phyloP scores from a whole-genome alignment of 37 sponge, comb jelly and placozoan species.

The Axinella damicornis region DNA sequence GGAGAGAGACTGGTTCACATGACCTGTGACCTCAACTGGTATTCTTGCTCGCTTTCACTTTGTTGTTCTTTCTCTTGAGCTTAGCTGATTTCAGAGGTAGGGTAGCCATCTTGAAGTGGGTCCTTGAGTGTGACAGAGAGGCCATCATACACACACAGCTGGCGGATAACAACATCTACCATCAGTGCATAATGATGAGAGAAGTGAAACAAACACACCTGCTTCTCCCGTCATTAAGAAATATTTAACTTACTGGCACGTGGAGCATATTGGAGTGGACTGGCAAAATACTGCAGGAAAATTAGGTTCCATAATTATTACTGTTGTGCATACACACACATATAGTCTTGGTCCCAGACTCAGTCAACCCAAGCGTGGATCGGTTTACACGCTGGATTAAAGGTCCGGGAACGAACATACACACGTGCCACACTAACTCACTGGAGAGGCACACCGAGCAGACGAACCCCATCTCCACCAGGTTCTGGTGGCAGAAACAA shows the following conservation, averaged over 20 bases:
- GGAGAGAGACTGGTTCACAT: no score
- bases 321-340: no score
- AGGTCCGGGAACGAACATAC: background rate
- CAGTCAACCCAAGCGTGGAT: background rate
- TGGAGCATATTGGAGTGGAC: constrained; percentile 83
- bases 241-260: constrained; percentile 78
- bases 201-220: no score
- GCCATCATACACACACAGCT: background rate
- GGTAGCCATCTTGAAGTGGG: constrained; percentile 82
- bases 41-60: constrained; percentile 12
- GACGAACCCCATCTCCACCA: constrained; percentile 86
- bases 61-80: constrained; percentile 35
- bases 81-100: constrained; percentile 18
- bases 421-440: constrained; percentile 29
- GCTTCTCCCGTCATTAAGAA: no score
- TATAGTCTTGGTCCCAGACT: no score
- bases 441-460: constrained; percentile 96
- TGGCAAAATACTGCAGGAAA: constrained; percentile 85
- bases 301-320: no score
- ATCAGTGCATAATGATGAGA: no score
- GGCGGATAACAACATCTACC: no score
- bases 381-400: background rate
- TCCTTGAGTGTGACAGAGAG: constrained; percentile 25
- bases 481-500: constrained; percentile 90
- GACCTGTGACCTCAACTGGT: no score